Evolutionary conservation across 2,113 vertebrate genomes (phyloP), one percentile per base, ranked within the genome.

Genomic region (Nothobranchius furzeri): DNA sequence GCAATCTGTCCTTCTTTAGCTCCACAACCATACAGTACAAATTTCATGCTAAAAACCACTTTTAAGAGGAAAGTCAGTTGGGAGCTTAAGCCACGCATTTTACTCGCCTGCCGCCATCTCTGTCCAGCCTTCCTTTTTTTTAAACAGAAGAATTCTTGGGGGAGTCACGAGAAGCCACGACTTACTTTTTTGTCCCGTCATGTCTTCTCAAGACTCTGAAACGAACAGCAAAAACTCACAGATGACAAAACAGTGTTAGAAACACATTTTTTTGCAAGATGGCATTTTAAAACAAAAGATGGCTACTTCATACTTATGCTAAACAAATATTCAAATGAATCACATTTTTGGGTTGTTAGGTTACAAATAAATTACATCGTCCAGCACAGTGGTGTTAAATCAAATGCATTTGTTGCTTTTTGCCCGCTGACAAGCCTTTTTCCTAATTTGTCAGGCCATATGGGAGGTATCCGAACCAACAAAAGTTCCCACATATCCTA

Each of bases 401-500:
- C 66, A 70, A 40, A 72, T 67, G 60, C 30, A 51, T 59, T 66
- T 75, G 45, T 50, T 60, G 48, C 50, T 30, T 67, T 68, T 73
- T 64, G 72, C 73, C 75, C 81, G 54, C 63, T 78, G 65, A 79
- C 70, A 57, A 65, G 79, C 60, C 9, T 40, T 64, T 74, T 73
- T 65, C 62, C 30, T 73, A 76, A 58, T 75, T 72, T 75, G 64
- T 55, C n/a, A 78, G 45, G 73, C 72, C 76, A 85, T 78, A 72
- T 63, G 70, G 72, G 79, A 82, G 60, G 68, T 49, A 72, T 61
- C 43, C 3, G 53, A 62, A 68, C 69, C 78, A 83, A 75, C 54
- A 70, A 60, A 75, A 77, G 71, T 78, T 58, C 72, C 68, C 68
- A 62, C 79, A 83, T 68, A 79, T 79, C 77, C 70, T 78, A 45